These are phyloP conservation scores for Chydorus sphaericus DNA, from an alignment of 2,888 invertebrate species.

Conservation along the genomic window DNA sequence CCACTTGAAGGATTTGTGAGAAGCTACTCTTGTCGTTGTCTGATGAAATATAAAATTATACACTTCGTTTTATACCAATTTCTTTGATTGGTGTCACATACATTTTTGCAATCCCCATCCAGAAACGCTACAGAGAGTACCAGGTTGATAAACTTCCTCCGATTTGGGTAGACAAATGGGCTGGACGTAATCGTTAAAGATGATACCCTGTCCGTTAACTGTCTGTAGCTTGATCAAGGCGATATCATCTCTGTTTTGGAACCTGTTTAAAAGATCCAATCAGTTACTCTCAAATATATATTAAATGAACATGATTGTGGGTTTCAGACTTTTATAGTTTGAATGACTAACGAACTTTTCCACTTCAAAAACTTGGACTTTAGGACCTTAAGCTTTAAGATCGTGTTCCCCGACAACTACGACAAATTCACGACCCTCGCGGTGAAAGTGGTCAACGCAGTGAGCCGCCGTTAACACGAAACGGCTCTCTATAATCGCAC, in stretches of 20 bases:
- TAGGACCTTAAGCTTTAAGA: conserved; percentile 37
- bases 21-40: conserved; percentile 40
- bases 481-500: conserved; percentile 23
- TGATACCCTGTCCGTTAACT: conserved; percentile 32
- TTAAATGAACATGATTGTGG: not conserved
- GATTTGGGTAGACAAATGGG: conserved; percentile 55
- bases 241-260: conserved; percentile 57
- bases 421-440: conserved; percentile 15
- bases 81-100: conserved; percentile 19
- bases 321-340: conserved; percentile 33
- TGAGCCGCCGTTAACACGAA: conserved; percentile 27
- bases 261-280: too few species aligned
- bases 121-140: conserved; percentile 53
- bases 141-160: conserved; percentile 30
- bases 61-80: not conserved
- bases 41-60: conserved; percentile 18
- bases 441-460: conserved; percentile 21
- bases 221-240: conserved; percentile 45
- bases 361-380: conserved; percentile 41
- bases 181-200: conserved; percentile 37
- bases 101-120: conserved; percentile 58
- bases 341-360: conserved; percentile 46
- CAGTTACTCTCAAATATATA: conserved; percentile 3
- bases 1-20: conserved; percentile 43
- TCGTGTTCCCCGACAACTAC: conserved; percentile 40